Conservation (phyloP, 37 sponge, comb jelly and placozoan species). For the Agelas oroides region DNA sequence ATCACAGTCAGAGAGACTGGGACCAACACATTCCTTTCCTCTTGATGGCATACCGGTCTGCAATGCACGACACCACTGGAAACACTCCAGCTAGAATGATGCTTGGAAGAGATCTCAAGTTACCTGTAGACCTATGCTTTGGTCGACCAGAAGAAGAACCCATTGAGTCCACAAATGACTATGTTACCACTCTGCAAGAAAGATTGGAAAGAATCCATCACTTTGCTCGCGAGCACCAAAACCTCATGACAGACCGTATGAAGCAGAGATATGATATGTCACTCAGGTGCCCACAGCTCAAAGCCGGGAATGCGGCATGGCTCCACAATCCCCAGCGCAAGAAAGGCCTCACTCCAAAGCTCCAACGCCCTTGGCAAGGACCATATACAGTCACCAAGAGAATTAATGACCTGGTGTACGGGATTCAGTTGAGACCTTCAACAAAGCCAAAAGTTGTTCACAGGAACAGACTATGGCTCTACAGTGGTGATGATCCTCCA, state of each 20-base stretch:
- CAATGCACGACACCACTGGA: no score
- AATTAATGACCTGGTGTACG: slow-evolving; percentile 14
- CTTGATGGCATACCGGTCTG: no score
- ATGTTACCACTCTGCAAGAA: neutral
- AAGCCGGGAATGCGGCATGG: no score
- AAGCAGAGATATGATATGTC: neutral
- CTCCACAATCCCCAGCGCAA: no score
- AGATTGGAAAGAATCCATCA: no score
- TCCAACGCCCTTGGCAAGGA: no score
- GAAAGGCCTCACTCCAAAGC: no score
- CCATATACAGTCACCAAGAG: slow-evolving; percentile 1
- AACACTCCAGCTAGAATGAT: no score
- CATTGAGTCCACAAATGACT: neutral
- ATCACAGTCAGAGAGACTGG: slow-evolving; percentile 35
- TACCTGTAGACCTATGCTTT: slow-evolving; percentile 31
- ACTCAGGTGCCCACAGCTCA: no score
- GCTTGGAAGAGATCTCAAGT: neutral
- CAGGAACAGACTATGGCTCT: slow-evolving; percentile 10
- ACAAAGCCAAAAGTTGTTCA: slow-evolving; percentile 21
- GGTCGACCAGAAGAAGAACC: slow-evolving; percentile 25
- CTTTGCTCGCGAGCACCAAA: neutral
- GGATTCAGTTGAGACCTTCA: slow-evolving; percentile 7
- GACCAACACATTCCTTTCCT: no score
- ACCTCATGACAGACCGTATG: neutral
- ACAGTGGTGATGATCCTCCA: neutral